Evolutionary conservation across 2,113 vertebrate species (phyloP).

Genomic region (Nanger granti): DNA sequence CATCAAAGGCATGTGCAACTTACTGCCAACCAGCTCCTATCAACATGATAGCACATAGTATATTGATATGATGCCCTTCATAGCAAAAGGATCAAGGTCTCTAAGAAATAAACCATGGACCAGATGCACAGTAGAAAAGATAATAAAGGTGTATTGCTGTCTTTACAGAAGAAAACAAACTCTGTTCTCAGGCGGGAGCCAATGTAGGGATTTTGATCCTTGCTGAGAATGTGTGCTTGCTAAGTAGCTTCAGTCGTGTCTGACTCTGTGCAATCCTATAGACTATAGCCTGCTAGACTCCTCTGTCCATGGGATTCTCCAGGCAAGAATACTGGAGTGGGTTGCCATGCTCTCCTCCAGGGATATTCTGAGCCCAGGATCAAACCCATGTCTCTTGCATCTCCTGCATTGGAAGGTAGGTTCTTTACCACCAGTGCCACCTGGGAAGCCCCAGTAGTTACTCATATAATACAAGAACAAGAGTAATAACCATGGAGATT

Average conservation of each 20-base stretch:
- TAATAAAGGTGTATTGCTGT: neutral
- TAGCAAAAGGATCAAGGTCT: neutral
- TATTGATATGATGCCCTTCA: neutral
- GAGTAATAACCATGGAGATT: neutral
- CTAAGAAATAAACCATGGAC: neutral
- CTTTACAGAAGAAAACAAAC: neutral
- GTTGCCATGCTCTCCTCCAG: neutral
- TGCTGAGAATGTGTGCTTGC: neutral
- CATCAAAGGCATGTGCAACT: neutral
- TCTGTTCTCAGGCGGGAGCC: neutral
- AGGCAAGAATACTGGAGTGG: neutral
- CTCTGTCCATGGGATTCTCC: neutral
- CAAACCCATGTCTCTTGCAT: fast-evolving
- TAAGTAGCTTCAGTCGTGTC: neutral
- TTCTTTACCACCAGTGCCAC: neutral
- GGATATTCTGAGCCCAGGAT: neutral
- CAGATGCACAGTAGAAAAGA: neutral
- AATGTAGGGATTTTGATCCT: neutral
- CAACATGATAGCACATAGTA: neutral
- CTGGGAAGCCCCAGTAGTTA: neutral
- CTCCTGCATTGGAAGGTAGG: neutral
- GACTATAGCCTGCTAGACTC: neutral
- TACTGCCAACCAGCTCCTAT: neutral
- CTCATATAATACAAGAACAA: neutral
- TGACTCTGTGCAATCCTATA: neutral